Conservation (phyloP, 1,140 invertebrate species). For the Zaprionus kolodkinae region DNA sequence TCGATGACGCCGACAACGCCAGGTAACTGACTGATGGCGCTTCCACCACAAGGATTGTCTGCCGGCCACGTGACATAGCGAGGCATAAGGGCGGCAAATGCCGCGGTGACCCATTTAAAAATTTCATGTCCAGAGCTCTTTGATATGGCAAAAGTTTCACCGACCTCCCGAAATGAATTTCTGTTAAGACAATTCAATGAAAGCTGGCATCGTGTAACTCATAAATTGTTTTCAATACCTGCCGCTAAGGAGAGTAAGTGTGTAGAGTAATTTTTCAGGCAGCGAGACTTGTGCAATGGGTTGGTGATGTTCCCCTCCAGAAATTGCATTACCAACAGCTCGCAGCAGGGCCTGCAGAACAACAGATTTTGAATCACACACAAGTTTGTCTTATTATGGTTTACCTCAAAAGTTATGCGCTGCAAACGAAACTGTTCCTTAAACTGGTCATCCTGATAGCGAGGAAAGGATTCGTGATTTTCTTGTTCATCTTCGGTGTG, state of each 20-base stretch:
- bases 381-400: not conserved
- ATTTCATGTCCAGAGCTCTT: conserved; percentile 54
- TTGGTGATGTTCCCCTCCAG: conserved; percentile 22
- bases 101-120: conserved; percentile 45
- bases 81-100: conserved; percentile 30
- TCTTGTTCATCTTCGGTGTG: not conserved
- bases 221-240: conserved; percentile 18
- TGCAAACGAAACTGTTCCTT: conserved; percentile 47
- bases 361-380: not conserved
- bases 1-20: conserved; percentile 51
- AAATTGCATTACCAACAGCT: conserved; percentile 25
- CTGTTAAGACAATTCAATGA: conserved; percentile 3
- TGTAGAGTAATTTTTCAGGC: conserved; percentile 44
- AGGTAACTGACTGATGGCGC: conserved; percentile 13
- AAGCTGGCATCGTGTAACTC: not conserved
- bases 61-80: conserved; percentile 39
- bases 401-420: conserved; percentile 42
- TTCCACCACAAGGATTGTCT: conserved; percentile 10
- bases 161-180: conserved; percentile 47
- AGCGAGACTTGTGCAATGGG: conserved; percentile 34
- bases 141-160: conserved; percentile 44
- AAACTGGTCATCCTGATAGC: conserved; percentile 43
- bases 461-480: not conserved
- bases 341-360: conserved; percentile 24
- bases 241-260: conserved; percentile 39